Conservation (phyloP, 2,888 invertebrate species). For the Drosophila recens region DNA sequence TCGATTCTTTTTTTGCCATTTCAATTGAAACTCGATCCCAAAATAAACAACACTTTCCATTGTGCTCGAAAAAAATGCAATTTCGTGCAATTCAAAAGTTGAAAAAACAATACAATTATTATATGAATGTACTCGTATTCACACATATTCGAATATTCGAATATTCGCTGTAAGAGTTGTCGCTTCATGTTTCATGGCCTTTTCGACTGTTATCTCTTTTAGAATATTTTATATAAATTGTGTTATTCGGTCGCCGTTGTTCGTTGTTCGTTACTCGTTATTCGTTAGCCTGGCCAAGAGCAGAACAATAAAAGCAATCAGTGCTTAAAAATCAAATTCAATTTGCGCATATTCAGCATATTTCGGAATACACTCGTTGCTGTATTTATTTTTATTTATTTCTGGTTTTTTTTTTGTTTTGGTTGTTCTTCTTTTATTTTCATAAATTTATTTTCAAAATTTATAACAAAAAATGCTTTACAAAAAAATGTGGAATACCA, state of each 20-base stretch:
- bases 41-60: conserved; percentile 10
- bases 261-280: not conserved
- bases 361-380: conserved; percentile 44
- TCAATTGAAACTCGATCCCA: conserved; percentile 8
- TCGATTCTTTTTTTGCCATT: not conserved
- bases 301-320: conserved; percentile 78
- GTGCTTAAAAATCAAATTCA: conserved; percentile 80
- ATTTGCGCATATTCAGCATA: conserved; percentile 79
- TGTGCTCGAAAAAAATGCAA: conserved; percentile 30
- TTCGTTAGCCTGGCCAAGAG: conserved; percentile 15
- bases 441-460: conserved; percentile 61
- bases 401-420: conserved; percentile 27
- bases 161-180: conserved; percentile 7
- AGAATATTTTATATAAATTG: conserved; percentile 70
- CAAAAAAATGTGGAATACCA: conserved; percentile 44
- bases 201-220: conserved; percentile 51
- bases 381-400: conserved; percentile 49
- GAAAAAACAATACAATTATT: conserved; percentile 65
- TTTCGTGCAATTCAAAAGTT: conserved; percentile 51
- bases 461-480: conserved; percentile 59
- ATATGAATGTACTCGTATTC: conserved; percentile 6
- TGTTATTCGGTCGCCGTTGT: conserved; percentile 30
- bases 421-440: conserved; percentile 44
- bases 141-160: conserved; percentile 9
- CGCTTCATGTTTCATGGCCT: conserved; percentile 10